phyloP scores from a whole-genome alignment of 2,797 vertebrate genomes.

The Rhadinocentrus ornatus region DNA sequence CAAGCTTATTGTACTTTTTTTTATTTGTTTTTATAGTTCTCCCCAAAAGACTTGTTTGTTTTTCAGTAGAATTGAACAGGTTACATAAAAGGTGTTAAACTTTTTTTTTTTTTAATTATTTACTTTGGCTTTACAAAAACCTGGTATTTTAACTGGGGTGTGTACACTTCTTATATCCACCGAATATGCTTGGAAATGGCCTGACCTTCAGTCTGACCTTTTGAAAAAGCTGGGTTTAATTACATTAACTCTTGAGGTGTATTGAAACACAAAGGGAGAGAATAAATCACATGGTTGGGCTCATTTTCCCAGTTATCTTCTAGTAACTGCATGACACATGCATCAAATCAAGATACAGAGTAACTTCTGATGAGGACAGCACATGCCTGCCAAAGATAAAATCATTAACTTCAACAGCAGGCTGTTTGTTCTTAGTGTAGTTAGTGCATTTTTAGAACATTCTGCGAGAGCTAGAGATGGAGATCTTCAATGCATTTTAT shows the following conservation, averaged over 20 bases:
- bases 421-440: not conserved
- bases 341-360: constrained; percentile 36
- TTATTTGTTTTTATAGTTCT: too few species aligned
- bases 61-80: too few species aligned
- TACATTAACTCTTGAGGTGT: not conserved
- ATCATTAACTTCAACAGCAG: not conserved
- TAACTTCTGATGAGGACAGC: constrained; percentile 38
- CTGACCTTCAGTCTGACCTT: not conserved
- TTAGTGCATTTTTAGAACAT: not conserved
- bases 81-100: too few species aligned
- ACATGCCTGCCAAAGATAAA: constrained; percentile 13
- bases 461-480: not conserved
- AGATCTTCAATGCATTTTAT: not conserved
- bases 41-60: too few species aligned
- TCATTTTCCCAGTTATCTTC: not conserved
- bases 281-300: not conserved
- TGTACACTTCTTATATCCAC: too few species aligned
- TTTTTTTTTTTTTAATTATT: too few species aligned
- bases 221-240: not conserved
- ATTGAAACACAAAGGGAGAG: not conserved
- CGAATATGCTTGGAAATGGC: not conserved
- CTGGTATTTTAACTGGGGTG: not conserved
- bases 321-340: constrained; percentile 35
- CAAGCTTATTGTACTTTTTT: too few species aligned
- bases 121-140: not conserved